phyloP scores from a whole-genome alignment of 2,888 invertebrate species.

The Nomada lathburiana region DNA sequence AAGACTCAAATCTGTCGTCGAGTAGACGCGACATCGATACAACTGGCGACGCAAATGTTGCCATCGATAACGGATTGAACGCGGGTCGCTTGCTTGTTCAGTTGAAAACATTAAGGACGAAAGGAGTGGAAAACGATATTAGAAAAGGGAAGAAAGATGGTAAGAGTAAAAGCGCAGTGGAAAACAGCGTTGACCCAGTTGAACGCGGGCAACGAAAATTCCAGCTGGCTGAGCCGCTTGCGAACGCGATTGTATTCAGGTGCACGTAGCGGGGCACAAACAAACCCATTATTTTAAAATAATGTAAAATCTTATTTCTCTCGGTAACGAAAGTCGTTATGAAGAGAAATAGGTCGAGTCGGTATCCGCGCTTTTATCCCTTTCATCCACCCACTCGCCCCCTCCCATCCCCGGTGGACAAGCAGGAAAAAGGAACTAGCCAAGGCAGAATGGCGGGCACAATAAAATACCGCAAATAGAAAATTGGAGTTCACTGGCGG shows the following conservation, averaged over 20 bases:
- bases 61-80: neutral
- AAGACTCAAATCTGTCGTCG: no score
- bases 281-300: constrained; percentile 60
- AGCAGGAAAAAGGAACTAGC: constrained; percentile 15
- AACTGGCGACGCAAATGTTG: neutral
- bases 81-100: neutral
- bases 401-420: neutral
- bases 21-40: no score
- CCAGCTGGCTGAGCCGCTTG: neutral
- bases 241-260: constrained; percentile 23
- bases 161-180: neutral
- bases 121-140: neutral
- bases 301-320: constrained; percentile 57
- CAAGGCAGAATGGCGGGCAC: constrained; percentile 12
- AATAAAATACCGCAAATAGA: constrained; percentile 55
- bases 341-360: constrained; percentile 57
- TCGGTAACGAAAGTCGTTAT: constrained; percentile 54
- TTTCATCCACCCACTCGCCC: neutral
- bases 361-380: constrained; percentile 42
- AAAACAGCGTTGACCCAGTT: constrained; percentile 38
- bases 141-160: neutral
- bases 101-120: no score
- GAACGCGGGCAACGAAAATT: constrained; percentile 21
- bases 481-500: constrained; percentile 44
- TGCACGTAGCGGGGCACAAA: constrained; percentile 38